phyloP scores from a whole-genome alignment of 1,140 invertebrate genomes.

The Heliconius eleuchia region DNA sequence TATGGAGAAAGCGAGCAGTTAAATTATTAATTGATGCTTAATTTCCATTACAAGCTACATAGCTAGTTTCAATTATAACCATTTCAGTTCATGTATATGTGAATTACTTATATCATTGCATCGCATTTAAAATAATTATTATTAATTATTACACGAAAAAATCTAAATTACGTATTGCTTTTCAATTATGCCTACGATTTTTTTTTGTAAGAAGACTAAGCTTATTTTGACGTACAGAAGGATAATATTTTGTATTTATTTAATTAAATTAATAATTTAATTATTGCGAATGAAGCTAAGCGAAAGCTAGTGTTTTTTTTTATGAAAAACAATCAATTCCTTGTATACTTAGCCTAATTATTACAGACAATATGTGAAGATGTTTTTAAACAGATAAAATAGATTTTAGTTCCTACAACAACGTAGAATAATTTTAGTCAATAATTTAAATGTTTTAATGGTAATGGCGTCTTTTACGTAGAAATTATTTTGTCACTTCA shows the following conservation, averaged over 20 bases:
- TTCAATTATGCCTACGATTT: background rate
- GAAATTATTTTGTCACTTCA: too few relatives aligned
- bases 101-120: background rate
- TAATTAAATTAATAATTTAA: background rate
- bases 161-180: conserved; percentile 6
- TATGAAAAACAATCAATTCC: background rate
- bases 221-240: conserved; percentile 1
- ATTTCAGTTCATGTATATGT: background rate
- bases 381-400: background rate
- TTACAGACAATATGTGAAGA: background rate
- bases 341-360: background rate
- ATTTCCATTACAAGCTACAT: too few relatives aligned
- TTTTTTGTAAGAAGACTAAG: background rate
- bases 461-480: too few relatives aligned
- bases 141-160: background rate
- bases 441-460: too few relatives aligned
- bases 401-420: too few relatives aligned
- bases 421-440: too few relatives aligned
- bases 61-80: background rate
- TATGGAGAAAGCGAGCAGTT: too few relatives aligned
- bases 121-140: too few relatives aligned
- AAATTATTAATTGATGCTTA: too few relatives aligned
- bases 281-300: conserved; percentile 1
- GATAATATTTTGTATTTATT: background rate
- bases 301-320: background rate